Conservation (phyloP, 2,888 invertebrate genomes). For the Lagria hirta region DNA sequence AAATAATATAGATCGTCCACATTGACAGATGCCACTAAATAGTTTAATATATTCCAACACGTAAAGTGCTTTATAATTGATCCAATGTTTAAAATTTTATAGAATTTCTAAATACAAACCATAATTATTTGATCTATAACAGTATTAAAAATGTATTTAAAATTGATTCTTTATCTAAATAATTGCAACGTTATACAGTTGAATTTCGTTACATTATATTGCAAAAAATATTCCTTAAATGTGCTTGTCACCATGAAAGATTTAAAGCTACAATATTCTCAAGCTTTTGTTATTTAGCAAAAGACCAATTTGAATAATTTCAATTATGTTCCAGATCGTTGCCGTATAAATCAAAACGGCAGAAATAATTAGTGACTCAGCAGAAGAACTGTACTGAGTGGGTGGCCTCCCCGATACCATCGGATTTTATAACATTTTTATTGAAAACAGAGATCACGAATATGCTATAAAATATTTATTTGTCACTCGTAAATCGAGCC, state of each 20-base stretch:
- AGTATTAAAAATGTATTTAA: too few relatives aligned
- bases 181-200: too few relatives aligned
- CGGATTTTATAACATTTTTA: constrained; percentile 23
- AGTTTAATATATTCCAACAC: too few relatives aligned
- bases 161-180: too few relatives aligned
- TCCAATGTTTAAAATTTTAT: too few relatives aligned
- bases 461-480: constrained; percentile 28
- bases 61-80: too few relatives aligned
- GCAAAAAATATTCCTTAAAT: too few relatives aligned
- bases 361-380: constrained; percentile 12
- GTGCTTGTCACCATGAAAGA: constrained; percentile 7
- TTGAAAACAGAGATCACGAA: constrained; percentile 24
- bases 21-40: too few relatives aligned
- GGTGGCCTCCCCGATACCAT: constrained; percentile 18
- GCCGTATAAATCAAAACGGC: constrained; percentile 11
- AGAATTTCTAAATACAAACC: too few relatives aligned
- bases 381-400: constrained; percentile 15
- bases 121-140: too few relatives aligned
- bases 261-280: constrained; percentile 8
- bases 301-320: constrained; percentile 22
- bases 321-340: constrained; percentile 13
- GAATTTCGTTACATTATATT: too few relatives aligned
- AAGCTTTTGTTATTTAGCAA: constrained; percentile 11
- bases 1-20: too few relatives aligned
- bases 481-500: constrained; percentile 29